Conservation (phyloP, 2,797 vertebrate genomes). For the Protosalanx chinensis region DNA sequence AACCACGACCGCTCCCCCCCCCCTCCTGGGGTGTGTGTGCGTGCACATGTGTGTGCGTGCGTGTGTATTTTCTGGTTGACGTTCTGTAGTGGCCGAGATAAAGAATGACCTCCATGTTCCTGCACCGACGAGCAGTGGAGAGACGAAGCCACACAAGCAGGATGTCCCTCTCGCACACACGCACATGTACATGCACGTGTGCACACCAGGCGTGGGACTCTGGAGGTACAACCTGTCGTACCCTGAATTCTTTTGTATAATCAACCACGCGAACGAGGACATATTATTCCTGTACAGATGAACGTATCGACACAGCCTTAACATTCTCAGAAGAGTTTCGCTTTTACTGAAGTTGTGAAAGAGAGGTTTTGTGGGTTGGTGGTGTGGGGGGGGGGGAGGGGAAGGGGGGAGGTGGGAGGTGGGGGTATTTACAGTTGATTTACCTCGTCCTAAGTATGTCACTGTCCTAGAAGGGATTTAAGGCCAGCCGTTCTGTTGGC, state of each 20-base stretch:
- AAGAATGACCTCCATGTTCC: conserved; percentile 49
- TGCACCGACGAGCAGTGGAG: conserved; percentile 37
- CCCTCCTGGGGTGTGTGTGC: conserved; percentile 30
- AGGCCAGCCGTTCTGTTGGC: conserved; percentile 10
- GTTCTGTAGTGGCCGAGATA: conserved; percentile 22
- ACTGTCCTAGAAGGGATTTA: neutral
- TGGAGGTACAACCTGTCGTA: conserved; percentile 47
- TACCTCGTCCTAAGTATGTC: neutral
- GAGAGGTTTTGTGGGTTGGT: conserved; percentile 12
- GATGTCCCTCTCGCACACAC: conserved; percentile 29
- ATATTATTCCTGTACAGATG: conserved; percentile 52
- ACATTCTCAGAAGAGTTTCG: conserved; percentile 42
- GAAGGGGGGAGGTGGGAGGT: neutral
- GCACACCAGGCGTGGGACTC: conserved; percentile 41
- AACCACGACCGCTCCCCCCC: conserved; percentile 34
- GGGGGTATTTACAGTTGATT: too few relatives aligned
- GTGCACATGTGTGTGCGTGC: neutral
- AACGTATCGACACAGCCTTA: conserved; percentile 64
- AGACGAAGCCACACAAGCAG: conserved; percentile 22
- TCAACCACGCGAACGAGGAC: conserved; percentile 39
- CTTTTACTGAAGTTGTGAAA: conserved; percentile 25
- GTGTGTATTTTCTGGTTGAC: neutral
- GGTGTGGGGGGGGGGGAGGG: neutral
- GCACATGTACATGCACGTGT: conserved; percentile 5
- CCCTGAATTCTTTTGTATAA: conserved; percentile 47